Evolutionary conservation across 2,888 invertebrate species (phyloP).

Genomic region (Trissoscelio sp.): DNA sequence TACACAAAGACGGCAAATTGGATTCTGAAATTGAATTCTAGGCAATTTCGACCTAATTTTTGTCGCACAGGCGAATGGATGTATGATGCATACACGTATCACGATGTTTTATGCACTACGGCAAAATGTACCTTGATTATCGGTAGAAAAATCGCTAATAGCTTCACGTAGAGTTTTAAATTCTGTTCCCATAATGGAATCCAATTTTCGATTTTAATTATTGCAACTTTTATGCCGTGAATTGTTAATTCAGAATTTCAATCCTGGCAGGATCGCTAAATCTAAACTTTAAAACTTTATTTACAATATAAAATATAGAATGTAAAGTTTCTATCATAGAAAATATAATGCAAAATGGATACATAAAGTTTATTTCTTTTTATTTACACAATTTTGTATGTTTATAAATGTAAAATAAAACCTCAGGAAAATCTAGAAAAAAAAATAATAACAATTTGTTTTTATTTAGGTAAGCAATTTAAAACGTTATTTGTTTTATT

Average conservation of each 20-base stretch:
- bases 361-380: no score
- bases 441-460: no score
- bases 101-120: constrained; percentile 49
- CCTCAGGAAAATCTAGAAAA: no score
- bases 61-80: constrained; percentile 45
- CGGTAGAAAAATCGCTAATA: constrained; percentile 31
- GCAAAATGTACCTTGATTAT: constrained; percentile 36
- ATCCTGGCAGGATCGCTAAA: no score
- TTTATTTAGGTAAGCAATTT: no score
- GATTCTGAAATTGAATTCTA: constrained; percentile 77
- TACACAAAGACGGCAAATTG: constrained; percentile 78
- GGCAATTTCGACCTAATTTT: constrained; percentile 78
- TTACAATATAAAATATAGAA: no score
- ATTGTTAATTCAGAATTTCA: neutral
- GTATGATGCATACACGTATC: constrained; percentile 48
- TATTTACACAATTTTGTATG: no score
- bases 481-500: no score
- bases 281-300: no score
- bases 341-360: no score
- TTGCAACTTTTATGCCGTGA: neutral
- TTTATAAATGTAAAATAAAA: no score
- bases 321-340: no score
- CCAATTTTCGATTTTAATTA: neutral
- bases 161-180: neutral
- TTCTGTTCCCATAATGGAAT: neutral